These are phyloP conservation scores for Brachyhypopomus occidentalis DNA, from an alignment of 2,113 vertebrate genomes.

Conservation along the genomic window DNA sequence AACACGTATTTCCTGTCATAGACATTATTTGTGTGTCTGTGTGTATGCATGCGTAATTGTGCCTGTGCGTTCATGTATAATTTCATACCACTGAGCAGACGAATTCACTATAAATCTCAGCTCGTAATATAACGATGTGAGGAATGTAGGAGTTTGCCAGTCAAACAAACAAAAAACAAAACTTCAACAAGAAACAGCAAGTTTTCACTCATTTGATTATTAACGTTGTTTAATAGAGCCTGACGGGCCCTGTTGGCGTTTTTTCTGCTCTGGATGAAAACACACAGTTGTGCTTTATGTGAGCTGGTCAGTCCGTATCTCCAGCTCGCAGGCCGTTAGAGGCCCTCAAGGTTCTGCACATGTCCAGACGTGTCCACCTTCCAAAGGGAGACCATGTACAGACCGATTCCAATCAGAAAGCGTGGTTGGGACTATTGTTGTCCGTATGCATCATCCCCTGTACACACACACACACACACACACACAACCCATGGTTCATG, in stretches of 20 bases:
- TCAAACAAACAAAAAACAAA: conserved; percentile 36
- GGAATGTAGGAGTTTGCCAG: conserved; percentile 48
- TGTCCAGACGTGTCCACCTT: conserved; percentile 48
- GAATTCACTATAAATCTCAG: conserved; percentile 10
- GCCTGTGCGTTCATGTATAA: background rate
- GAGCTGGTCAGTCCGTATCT: conserved; percentile 15
- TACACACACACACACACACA: no score
- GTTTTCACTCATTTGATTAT: background rate
- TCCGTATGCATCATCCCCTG: no score
- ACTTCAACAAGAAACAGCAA: background rate
- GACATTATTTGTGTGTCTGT: background rate
- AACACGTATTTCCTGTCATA: no score
- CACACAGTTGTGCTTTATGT: conserved; percentile 26
- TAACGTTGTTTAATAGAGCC: background rate
- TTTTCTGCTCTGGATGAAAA: conserved; percentile 14
- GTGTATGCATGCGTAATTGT: background rate
- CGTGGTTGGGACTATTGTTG: conserved; percentile 11
- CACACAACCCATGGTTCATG: background rate
- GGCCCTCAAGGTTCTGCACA: conserved; percentile 23
- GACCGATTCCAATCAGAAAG: conserved; percentile 46
- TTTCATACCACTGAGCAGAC: background rate
- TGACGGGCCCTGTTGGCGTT: conserved; percentile 7
- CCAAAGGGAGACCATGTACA: conserved; percentile 10
- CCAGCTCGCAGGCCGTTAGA: conserved; percentile 23
- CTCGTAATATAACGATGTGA: conserved; percentile 41